Evolutionary conservation across 2,888 invertebrate genomes (phyloP), one percentile per base, ranked within the genome.

Genomic region (Isotomurus palustris): DNA sequence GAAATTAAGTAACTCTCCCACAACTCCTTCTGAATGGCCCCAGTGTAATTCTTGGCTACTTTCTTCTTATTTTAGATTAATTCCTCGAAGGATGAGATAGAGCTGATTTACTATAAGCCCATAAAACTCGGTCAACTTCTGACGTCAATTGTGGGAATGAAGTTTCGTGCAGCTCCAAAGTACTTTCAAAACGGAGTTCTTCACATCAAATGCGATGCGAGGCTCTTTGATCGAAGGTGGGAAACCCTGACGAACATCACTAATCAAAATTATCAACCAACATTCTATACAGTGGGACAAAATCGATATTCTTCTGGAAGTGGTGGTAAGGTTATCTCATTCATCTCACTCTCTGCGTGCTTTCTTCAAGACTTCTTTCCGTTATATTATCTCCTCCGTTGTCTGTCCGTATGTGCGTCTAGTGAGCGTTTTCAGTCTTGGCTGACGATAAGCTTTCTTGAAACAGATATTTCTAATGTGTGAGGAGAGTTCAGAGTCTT

Each of bases 231-330:
- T 62, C 53, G 47, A 53, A 35, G 21, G 56, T 58, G 58, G 62
- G 58, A 58, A 44, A 40, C 45, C 24, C 44, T 41, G 56, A 41
- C 49, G 44, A 62, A 58, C 58, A 56, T 62, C 56, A 58, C 62
- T 48, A 32, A 53, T 36, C 53, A 45, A 48, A 58, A 56, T 58
- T 51, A 53, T 41, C 62, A 58, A 50, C 40, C 56, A 38, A 45
- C 58, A 41, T 50, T 55, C 40, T 44, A 56, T 41, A 62, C 58
- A 17, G 52, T 58, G 24, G 62, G 62, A 45, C 62, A 62, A 45
- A 62, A 62, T 62, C 62, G 56, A 62, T 62, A 58, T 40, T 36
- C 55, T 28, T 54, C 58, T 53, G 56, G 58, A 52, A 57, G 21
- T 22, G 43, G 43, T 43, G 47, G 47, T 47, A 47, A n/a, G 38